These are phyloP conservation scores for Pseudolaguvia tuberculata DNA, from an alignment of 2,113 vertebrate genomes.

Conservation along the genomic window DNA sequence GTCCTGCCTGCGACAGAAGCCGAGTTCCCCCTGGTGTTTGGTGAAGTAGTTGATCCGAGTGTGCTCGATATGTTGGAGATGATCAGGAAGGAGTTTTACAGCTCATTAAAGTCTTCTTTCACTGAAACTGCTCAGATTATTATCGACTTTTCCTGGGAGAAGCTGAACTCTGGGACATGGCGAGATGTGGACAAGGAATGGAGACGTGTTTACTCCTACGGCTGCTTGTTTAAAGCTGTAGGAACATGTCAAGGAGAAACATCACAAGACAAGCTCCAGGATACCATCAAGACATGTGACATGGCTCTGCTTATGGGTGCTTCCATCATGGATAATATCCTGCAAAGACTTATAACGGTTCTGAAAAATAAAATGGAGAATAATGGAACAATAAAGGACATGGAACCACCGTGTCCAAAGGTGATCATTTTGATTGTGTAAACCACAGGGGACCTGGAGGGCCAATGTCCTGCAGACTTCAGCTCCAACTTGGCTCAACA, in stretches of 20 bases:
- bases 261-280: conserved; percentile 37
- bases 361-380: conserved; percentile 64
- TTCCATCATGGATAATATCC: conserved; percentile 71
- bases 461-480: too few species aligned
- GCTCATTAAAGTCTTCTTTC: conserved; percentile 29
- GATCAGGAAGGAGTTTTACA: conserved; percentile 64
- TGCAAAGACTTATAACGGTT: conserved; percentile 67
- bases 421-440: conserved; percentile 42
- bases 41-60: conserved; percentile 64
- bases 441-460: too few species aligned
- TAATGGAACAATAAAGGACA: conserved; percentile 25
- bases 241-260: conserved; percentile 63
- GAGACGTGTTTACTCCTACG: conserved; percentile 78
- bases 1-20: conserved; percentile 64
- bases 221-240: conserved; percentile 80
- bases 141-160: conserved; percentile 84
- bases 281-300: conserved; percentile 80
- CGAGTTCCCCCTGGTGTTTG: conserved; percentile 63
- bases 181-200: conserved; percentile 78
- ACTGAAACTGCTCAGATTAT: conserved; percentile 65
- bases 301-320: conserved; percentile 88
- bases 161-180: conserved; percentile 81
- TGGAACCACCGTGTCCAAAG: conserved; percentile 56
- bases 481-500: too few species aligned
- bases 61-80: conserved; percentile 60